Percentiles rank a stretch among this genome's conserved stretches.
Conservation (phyloP, 2,888 invertebrate genomes). For the Sesia apiformis region DNA sequence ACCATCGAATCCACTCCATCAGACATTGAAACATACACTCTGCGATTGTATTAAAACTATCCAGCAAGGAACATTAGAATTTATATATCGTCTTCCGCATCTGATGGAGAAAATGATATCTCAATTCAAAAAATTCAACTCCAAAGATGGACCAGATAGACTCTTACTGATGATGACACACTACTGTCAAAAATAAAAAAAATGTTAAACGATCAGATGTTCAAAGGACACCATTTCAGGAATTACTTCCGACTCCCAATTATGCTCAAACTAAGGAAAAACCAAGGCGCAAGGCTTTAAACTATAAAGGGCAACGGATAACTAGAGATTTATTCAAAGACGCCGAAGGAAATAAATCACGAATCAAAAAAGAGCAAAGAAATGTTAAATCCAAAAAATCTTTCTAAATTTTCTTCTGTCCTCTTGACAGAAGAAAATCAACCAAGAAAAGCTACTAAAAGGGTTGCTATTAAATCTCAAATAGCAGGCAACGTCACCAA, state of each 20-base stretch:
- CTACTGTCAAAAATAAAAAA: slow-evolving; percentile 1
- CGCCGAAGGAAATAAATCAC: neutral
- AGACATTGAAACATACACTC: neutral
- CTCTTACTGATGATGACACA: slow-evolving; percentile 1
- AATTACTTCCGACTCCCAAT: slow-evolving; percentile 10
- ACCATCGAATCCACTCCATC: neutral
- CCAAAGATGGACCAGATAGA: neutral
- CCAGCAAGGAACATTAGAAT: neutral
- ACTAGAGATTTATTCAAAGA: slow-evolving; percentile 8
- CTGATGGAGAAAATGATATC: neutral
- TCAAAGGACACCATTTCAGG: slow-evolving; percentile 5
- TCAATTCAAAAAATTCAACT: neutral
- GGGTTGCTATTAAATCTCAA: neutral
- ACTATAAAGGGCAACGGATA: slow-evolving; percentile 9
- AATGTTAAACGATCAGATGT: neutral
- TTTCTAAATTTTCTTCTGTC: too few relatives aligned
- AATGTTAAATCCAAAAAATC: slow-evolving; percentile 2
- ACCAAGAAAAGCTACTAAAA: too few relatives aligned
- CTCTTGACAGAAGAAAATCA: too few relatives aligned
- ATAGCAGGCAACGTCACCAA: neutral
- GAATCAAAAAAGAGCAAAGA: slow-evolving; percentile 1
- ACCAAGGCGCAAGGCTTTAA: slow-evolving; percentile 9
- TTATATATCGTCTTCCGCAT: neutral
- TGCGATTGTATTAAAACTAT: neutral
- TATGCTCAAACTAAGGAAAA: slow-evolving; percentile 5